Evolutionary conservation across 2,888 invertebrate species (phyloP), one percentile per base, ranked within the genome.

Genomic region (Idaea biselata): DNA sequence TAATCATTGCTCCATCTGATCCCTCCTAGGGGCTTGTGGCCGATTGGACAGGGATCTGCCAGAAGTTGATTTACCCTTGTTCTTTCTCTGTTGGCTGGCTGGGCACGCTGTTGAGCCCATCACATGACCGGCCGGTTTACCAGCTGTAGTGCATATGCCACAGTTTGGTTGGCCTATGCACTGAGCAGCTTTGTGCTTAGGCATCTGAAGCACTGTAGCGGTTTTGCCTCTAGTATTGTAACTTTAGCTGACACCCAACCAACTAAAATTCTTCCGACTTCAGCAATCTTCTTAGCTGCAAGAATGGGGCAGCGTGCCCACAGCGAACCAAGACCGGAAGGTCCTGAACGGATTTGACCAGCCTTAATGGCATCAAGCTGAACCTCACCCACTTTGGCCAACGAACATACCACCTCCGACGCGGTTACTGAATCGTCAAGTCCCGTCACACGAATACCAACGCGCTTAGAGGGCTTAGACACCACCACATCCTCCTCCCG

Each of bases 211-310:
- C 54, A 54, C 54, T 16, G 54, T 14, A 54, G 54, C 4, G 54
- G 16, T 14, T 16, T 54, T n/a, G 54, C 16, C 6, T 54, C 54
- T 14, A 54, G 54, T 14, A 54, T 7, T 7, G 16, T 44, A 3
- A 16, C 5, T 5, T 44, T 17, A 16, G 59, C 59, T 3, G 59
- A 18, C 6, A 59, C 53, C 59, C 59, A 59, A 18, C 53, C 17
- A 17, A 53, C 16, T 6, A 59, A 6, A 3, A 59, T 59, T 5
- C 53, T 17, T 16, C 53, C 59, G 6, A 18, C 54, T 14, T 14
- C 54, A 54, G 54, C 14, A 14, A 54, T 14, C 16, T 14, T 54
- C 16, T 54, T 54, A 3, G 54, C 54, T 3, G 54, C 54, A 16
- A 54, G 16, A 4, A 54, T 16, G 4, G 54, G 54, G 16, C 54